Conservation (phyloP, 2,113 vertebrate genomes). For the Brachirus orientalis region DNA sequence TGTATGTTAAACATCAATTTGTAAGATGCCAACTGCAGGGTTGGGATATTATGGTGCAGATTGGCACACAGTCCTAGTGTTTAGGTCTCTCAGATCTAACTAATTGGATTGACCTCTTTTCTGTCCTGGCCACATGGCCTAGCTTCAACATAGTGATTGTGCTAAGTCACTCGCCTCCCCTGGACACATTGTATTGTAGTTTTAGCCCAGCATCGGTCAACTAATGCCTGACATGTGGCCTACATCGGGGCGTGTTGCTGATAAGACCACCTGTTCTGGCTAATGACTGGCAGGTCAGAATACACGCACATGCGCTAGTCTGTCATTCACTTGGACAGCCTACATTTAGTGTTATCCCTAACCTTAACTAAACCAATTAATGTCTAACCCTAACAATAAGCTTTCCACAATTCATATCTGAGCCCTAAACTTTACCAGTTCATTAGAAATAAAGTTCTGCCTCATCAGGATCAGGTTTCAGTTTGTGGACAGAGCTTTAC, state of each 20-base stretch:
- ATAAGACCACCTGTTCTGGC: constrained; percentile 71
- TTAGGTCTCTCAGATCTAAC: constrained; percentile 55
- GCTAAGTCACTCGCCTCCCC: constrained; percentile 54
- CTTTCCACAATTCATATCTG: too few relatives aligned
- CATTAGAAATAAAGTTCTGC: too few relatives aligned
- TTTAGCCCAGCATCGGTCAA: constrained; percentile 11
- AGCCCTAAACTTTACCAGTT: too few relatives aligned
- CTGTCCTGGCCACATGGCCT: constrained; percentile 54
- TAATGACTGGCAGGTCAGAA: too few relatives aligned
- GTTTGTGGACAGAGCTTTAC: constrained; percentile 44
- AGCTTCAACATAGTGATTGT: constrained; percentile 52
- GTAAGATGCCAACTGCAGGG: background rate
- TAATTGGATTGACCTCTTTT: constrained; percentile 81
- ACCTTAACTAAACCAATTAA: too few relatives aligned
- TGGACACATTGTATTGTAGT: constrained; percentile 15
- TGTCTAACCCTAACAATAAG: too few relatives aligned
- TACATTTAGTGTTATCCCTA: too few relatives aligned
- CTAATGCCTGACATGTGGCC: constrained; percentile 68
- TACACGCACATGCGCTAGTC: too few relatives aligned
- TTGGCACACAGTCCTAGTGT: constrained; percentile 51
- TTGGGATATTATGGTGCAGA: constrained; percentile 2
- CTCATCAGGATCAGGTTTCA: too few relatives aligned
- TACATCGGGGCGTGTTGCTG: constrained; percentile 49
- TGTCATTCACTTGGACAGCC: too few relatives aligned
- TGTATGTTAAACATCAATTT: background rate